A percentile compares a stretch with the other conserved stretches of the same genome.
Evolutionary conservation across 2,113 vertebrate species (phyloP).

Genomic region (Barnardius zonarius): DNA sequence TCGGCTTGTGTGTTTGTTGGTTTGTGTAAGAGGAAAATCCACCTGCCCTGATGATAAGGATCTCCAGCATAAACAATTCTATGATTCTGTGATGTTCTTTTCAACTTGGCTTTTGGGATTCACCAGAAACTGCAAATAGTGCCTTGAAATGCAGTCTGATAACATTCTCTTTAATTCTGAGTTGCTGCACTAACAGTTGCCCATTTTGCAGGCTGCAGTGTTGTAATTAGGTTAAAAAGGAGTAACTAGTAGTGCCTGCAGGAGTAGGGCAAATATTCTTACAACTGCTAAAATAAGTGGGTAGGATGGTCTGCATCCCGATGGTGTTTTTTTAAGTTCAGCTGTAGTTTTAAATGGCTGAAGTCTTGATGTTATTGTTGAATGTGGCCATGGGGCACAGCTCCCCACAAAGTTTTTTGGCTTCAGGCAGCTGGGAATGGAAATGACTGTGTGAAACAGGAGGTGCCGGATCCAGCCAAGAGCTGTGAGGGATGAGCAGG

Average conservation of each 20-base stretch:
- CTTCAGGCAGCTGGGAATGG: neutral
- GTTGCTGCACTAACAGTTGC: neutral
- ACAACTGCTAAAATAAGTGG: neutral
- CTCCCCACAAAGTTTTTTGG: neutral
- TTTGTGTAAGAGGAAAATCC: neutral
- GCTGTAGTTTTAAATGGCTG: neutral
- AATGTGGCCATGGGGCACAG: fast-evolving
- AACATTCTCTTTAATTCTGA: neutral
- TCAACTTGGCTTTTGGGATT: neutral
- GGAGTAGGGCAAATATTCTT: neutral
- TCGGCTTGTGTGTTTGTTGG: neutral
- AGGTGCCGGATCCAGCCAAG: neutral
- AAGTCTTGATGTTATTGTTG: neutral
- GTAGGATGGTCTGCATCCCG: neutral
- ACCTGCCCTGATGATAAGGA: neutral
- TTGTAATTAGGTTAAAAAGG: neutral
- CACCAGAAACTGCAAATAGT: neutral
- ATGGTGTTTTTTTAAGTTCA: neutral
- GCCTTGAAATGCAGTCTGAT: neutral
- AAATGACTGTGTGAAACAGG: neutral
- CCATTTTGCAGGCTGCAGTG: neutral
- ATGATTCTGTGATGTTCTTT: neutral
- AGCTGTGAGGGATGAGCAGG: neutral
- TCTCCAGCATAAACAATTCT: neutral
- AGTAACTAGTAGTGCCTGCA: neutral